Evolutionary conservation across 2,888 invertebrate species (phyloP).

Genomic region (Mechanitis messenoides): DNA sequence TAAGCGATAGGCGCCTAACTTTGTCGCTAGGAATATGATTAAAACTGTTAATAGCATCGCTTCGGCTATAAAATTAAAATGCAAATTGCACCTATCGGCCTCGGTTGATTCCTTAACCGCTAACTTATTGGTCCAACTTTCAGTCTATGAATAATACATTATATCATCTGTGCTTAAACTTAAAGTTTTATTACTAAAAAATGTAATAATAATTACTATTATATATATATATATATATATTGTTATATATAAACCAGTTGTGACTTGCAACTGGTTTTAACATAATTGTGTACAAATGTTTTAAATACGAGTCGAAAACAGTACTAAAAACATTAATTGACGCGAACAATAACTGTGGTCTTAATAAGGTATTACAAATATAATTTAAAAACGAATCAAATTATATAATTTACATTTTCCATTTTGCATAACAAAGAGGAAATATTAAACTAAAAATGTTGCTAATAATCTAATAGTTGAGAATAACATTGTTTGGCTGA

Average conservation of each 20-base stretch:
- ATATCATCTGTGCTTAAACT: slow-evolving; percentile 64
- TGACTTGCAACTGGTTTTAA: too few relatives aligned
- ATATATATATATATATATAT: too few relatives aligned
- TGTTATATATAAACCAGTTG: too few relatives aligned
- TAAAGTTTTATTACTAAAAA: slow-evolving; percentile 40
- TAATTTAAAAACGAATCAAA: background rate
- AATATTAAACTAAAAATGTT: slow-evolving; percentile 26
- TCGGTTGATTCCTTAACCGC: slow-evolving; percentile 24
- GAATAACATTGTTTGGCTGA: slow-evolving; percentile 29
- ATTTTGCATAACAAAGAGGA: slow-evolving; percentile 7
- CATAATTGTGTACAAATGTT: too few relatives aligned
- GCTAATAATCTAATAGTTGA: slow-evolving; percentile 32
- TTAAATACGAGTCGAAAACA: too few relatives aligned
- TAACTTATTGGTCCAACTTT: slow-evolving; percentile 52
- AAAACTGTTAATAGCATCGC: slow-evolving; percentile 26
- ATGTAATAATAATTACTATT: too few relatives aligned
- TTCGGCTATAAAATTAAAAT: slow-evolving; percentile 31
- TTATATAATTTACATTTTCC: background rate
- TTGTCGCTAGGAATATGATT: slow-evolving; percentile 19
- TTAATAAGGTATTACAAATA: background rate
- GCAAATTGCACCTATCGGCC: slow-evolving; percentile 33
- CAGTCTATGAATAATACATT: slow-evolving; percentile 62
- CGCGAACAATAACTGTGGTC: too few relatives aligned
- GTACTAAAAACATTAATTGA: too few relatives aligned
- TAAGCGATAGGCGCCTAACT: slow-evolving; percentile 5